These are phyloP conservation scores for Pangasianodon hypophthalmus DNA, from an alignment of 2,113 vertebrate genomes.

Conservation along the genomic window DNA sequence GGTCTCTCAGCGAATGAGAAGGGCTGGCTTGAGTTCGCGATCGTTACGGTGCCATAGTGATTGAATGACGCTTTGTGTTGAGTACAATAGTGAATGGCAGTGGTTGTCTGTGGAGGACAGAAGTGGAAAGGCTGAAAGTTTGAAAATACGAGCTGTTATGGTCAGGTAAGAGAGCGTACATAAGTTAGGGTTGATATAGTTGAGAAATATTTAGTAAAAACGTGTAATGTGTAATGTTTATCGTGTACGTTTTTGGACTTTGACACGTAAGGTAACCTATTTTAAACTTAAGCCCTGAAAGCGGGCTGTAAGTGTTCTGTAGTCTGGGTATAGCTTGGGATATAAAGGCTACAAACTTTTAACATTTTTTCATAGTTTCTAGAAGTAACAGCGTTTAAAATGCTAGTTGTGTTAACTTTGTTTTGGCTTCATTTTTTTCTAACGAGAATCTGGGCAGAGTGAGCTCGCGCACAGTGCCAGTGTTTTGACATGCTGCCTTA, in stretches of 20 bases:
- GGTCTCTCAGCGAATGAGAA: conserved; percentile 52
- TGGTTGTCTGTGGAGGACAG: conserved; percentile 27
- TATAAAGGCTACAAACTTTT: not conserved
- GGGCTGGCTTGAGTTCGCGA: conserved; percentile 45
- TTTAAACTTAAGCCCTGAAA: not conserved
- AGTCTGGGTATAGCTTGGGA: too few relatives aligned
- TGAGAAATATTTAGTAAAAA: not conserved
- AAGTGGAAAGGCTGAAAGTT: conserved; percentile 12
- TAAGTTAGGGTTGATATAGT: not conserved
- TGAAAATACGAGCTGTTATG: not conserved
- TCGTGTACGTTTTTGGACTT: not conserved
- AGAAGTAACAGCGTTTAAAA: not conserved
- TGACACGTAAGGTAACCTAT: not conserved
- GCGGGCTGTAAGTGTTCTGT: not conserved
- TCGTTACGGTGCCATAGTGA: conserved; percentile 77
- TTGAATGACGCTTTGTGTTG: conserved; percentile 76
- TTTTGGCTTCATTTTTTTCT: not conserved
- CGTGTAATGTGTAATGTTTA: not conserved
- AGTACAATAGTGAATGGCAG: conserved; percentile 57
- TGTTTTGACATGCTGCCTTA: not conserved
- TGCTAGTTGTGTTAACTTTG: not conserved
- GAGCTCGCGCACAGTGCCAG: not conserved
- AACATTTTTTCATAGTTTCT: not conserved
- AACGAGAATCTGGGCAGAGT: not conserved
- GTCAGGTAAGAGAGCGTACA: conserved; percentile 21